Conservation (phyloP, 35 echinoderm and acorn worm genomes). For the Eucidaris tribuloides region DNA sequence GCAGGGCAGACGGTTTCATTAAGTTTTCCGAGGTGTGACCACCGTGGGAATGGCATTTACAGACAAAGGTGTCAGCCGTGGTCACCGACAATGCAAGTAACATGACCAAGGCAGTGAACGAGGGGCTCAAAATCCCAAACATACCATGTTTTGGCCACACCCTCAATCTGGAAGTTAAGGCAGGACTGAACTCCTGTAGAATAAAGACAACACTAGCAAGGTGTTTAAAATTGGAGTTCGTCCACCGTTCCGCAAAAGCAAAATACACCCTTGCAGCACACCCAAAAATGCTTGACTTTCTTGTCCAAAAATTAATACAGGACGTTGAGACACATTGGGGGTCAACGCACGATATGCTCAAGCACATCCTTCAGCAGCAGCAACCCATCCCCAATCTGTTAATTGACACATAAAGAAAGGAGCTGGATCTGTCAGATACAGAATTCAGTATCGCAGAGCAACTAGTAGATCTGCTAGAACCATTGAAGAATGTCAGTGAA, state of each 20-base stretch:
- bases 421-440: not conserved
- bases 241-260: not conserved
- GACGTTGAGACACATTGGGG: slow-evolving; percentile 24
- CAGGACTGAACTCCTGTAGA: not conserved
- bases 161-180: slow-evolving; percentile 25
- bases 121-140: not conserved
- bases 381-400: slow-evolving; percentile 13
- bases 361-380: not conserved
- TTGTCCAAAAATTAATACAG: not conserved
- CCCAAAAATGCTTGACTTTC: not conserved
- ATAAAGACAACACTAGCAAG: not conserved
- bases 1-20: no score
- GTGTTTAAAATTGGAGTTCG: slow-evolving; percentile 2
- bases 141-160: slow-evolving; percentile 36
- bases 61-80: not conserved
- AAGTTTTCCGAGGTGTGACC: no score
- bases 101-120: not conserved
- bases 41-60: no score
- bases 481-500: not conserved
- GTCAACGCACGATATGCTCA: slow-evolving; percentile 18
- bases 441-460: not conserved
- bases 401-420: not conserved
- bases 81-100: slow-evolving; percentile 18
- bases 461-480: not conserved
- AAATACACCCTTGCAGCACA: not conserved